Evolutionary conservation across 2,113 vertebrate species (phyloP), one percentile per base, ranked within the genome.

Genomic region (Ancistrus triradiatus): DNA sequence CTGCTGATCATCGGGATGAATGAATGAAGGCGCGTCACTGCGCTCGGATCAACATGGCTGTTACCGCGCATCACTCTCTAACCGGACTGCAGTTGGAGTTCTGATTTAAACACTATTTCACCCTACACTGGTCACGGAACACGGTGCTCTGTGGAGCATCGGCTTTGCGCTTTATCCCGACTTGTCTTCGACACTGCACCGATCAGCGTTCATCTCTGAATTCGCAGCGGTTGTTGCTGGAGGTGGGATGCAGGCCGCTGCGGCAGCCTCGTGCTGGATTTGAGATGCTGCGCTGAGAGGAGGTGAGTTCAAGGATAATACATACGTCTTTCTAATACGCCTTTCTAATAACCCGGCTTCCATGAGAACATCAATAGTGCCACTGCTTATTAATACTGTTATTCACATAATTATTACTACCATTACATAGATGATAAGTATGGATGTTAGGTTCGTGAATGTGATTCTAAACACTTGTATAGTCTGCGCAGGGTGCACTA

Each of bases 191-290:
- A 46, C 31, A 48, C 35, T 24, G 28, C 28, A 53, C 18, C 44
- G 37, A 40, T 31, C 17, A 40, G 46, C 35, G 8, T 47, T 4
- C 57, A 35, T 8, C 18, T 21, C 14, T 8, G n/a, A 49, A 50
- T 25, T 17, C 18, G n/a, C 44, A 47, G 7, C 27, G 0, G 25
- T 1, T 61, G 40, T 57, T 63, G 31, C 43, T 47, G 21, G 19
- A 6, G 15, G 13, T 66, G 64, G 53, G 68, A 53, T 70, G 61
- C 73, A 79, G 82, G 75, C 68, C 70, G 8, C 48, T 42, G 15
- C 40, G 5, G 73, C 72, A 83, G 80, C 85, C 82, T 25, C 69
- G 77, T 75, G 68, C 75, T 85, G 78, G 78, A 82, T 83, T 84
- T 75, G 40, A 77, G 66, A 58, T 52, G 75, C 76, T 74, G 80